Conservation (phyloP, 2,888 invertebrate species). For the Drosophila quinaria region DNA sequence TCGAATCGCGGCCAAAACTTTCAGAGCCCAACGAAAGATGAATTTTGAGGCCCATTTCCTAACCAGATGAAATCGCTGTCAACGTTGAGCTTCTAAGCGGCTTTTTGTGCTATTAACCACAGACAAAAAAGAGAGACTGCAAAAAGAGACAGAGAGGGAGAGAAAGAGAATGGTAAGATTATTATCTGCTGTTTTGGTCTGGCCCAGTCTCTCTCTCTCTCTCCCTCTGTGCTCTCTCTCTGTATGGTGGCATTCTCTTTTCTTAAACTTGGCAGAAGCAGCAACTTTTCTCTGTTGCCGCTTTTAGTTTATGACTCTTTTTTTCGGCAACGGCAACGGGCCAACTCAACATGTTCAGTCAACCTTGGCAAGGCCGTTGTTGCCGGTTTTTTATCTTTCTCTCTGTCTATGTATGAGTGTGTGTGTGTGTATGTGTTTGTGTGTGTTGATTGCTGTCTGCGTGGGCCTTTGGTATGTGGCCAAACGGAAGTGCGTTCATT, state of each 20-base stretch:
- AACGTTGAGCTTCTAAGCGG: slow-evolving; percentile 73
- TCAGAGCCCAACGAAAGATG: slow-evolving; percentile 40
- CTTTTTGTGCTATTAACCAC: slow-evolving; percentile 56
- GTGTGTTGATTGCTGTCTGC: slow-evolving; percentile 43
- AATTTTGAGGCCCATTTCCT: slow-evolving; percentile 54
- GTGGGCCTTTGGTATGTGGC: slow-evolving; percentile 72
- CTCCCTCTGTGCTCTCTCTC: slow-evolving; percentile 13
- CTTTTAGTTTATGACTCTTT: slow-evolving; percentile 69
- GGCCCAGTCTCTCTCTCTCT: slow-evolving; percentile 29
- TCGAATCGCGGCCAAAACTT: slow-evolving; percentile 39
- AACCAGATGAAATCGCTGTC: slow-evolving; percentile 57
- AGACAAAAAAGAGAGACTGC: slow-evolving; percentile 8
- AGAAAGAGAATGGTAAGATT: slow-evolving; percentile 21
- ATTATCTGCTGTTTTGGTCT: slow-evolving; percentile 14
- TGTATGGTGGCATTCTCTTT: slow-evolving; percentile 39
- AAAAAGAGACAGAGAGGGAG: slow-evolving; percentile 29
- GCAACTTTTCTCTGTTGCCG: slow-evolving; percentile 68
- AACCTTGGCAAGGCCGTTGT: slow-evolving; percentile 86
- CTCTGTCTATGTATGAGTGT: slow-evolving; percentile 22
- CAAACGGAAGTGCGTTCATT: slow-evolving; percentile 73
- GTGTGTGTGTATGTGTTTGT: slow-evolving; percentile 30
- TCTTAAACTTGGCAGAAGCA: slow-evolving; percentile 54
- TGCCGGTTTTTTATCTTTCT: slow-evolving; percentile 71
- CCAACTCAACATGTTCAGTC: slow-evolving; percentile 77
- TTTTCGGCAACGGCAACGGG: slow-evolving; percentile 63